Percentiles rank a stretch among this genome's conserved stretches.
Conservation (phyloP, 2,888 invertebrate species). For the Agonopterix heracliana region DNA sequence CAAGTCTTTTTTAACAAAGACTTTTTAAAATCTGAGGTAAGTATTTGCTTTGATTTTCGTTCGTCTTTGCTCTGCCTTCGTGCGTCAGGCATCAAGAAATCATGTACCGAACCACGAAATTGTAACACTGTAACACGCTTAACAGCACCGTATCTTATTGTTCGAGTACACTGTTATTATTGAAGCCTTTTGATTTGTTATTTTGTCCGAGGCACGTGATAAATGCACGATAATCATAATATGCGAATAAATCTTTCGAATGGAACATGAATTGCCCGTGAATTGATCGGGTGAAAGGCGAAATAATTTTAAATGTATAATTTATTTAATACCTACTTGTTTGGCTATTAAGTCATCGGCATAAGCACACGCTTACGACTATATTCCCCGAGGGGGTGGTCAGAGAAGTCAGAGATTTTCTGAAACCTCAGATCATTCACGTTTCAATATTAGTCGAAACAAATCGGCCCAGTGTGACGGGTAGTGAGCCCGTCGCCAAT, state of each 20-base stretch:
- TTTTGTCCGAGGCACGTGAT: constrained; percentile 12
- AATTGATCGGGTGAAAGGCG: not conserved
- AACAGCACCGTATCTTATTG: constrained; percentile 13
- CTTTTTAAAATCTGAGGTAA: not conserved
- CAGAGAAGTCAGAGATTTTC: too few relatives aligned
- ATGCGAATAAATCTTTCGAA: constrained; percentile 1
- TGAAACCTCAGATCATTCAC: too few relatives aligned
- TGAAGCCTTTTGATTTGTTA: constrained; percentile 12
- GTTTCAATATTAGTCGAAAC: too few relatives aligned
- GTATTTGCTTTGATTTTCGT: not conserved
- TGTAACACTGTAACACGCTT: constrained; percentile 3
- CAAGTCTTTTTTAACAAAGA: not conserved
- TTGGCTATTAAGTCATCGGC: too few relatives aligned
- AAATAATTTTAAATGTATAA: too few relatives aligned
- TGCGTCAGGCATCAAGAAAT: too few relatives aligned
- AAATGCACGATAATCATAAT: constrained; percentile 12
- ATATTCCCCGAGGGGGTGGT: too few relatives aligned
- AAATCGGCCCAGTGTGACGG: too few relatives aligned
- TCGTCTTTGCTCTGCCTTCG: too few relatives aligned
- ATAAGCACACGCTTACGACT: too few relatives aligned
- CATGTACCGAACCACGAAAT: not conserved
- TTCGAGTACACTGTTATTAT: constrained; percentile 18
- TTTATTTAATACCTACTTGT: too few relatives aligned
- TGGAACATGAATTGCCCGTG: not conserved
- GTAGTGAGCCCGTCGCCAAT: too few relatives aligned